These are phyloP conservation scores for Chrysolina americana DNA, from an alignment of 2,888 invertebrate genomes.

Conservation along the genomic window DNA sequence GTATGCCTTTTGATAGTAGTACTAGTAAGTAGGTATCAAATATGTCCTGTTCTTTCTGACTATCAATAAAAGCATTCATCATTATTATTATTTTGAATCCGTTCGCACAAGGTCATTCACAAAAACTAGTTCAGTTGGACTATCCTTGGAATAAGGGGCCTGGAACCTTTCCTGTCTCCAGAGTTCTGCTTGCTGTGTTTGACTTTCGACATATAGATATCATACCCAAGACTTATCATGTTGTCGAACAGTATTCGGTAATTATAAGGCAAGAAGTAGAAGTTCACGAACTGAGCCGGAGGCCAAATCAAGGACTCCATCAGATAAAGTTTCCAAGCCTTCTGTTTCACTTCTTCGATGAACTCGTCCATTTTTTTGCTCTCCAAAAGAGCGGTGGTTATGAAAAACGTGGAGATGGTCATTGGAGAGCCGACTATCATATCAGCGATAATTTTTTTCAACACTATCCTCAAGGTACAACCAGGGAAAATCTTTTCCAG, in stretches of 20 bases:
- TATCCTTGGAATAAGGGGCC: background rate
- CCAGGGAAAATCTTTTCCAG: conserved; percentile 83
- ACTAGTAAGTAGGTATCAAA: too few relatives aligned
- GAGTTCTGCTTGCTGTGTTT: conserved; percentile 71
- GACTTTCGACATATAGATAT: conserved; percentile 87
- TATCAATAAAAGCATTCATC: too few relatives aligned
- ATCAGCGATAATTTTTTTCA: conserved; percentile 86
- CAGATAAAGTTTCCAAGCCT: conserved; percentile 83
- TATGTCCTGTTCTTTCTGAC: too few relatives aligned
- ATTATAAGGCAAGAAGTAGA: conserved; percentile 85
- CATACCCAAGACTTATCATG: conserved; percentile 87
- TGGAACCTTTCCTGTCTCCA: background rate
- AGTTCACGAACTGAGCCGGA: conserved; percentile 93
- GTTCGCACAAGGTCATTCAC: background rate
- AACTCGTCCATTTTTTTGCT: conserved; percentile 75
- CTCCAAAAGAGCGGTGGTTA: conserved; percentile 83
- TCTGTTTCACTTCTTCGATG: conserved; percentile 78
- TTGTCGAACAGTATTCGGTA: conserved; percentile 92
- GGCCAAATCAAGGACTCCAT: conserved; percentile 96
- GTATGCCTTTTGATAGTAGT: too few relatives aligned
- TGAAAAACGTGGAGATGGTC: conserved; percentile 83
- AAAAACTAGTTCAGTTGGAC: background rate
- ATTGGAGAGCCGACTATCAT: conserved; percentile 88
- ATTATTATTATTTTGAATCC: background rate
- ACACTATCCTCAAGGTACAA: conserved; percentile 75